Evolutionary conservation across 2,888 invertebrate genomes (phyloP), one percentile per base, ranked within the genome.

Genomic region (Tetropium fuscum): DNA sequence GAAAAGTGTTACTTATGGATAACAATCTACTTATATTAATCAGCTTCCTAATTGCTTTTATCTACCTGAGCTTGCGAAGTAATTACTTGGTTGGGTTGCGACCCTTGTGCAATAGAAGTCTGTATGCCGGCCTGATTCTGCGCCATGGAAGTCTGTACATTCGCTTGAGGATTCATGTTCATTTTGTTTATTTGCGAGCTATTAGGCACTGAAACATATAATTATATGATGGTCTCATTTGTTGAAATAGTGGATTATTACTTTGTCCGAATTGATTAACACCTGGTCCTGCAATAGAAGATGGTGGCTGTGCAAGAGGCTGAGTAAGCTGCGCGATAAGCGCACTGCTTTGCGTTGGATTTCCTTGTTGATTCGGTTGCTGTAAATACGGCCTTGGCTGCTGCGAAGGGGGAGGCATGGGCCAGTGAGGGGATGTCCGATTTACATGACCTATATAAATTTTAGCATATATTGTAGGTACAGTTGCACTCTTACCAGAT

Each of bases 321-420:
- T 85, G 85, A 1, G 85, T 85, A 7, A 87, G 74, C 69, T 87
- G 87, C 0, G 86, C 86, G 58, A 87, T 86, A 1, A 87, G 78
- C 2, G 87, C 86, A 66, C 85, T 86, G 57, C 84, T 82, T 70
- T 83, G 83, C 0, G 80, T 77, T 13, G 81, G 80, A 63, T 77
- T 80, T 8, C 61, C 70, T 44, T 64, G 69, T 38, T 66, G 73
- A 36, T 69, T 72, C 3, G 73, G 74, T 53, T 75, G 77, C 25
- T 64, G 69, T 58, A 74, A 68, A 34, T 76, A 75, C 32, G 79
- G 77, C 38, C 76, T 73, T 13, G 75, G 76, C 47, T 69, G 85
- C 25, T 84, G 85, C 64, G 85, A 84, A 0, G 86, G 87, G 0
- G 89, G 89, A 60, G 88, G 86, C 69, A 88, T 87, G 73, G 88